Conservation (phyloP, 2,113 vertebrate genomes). For the Esox niger region DNA sequence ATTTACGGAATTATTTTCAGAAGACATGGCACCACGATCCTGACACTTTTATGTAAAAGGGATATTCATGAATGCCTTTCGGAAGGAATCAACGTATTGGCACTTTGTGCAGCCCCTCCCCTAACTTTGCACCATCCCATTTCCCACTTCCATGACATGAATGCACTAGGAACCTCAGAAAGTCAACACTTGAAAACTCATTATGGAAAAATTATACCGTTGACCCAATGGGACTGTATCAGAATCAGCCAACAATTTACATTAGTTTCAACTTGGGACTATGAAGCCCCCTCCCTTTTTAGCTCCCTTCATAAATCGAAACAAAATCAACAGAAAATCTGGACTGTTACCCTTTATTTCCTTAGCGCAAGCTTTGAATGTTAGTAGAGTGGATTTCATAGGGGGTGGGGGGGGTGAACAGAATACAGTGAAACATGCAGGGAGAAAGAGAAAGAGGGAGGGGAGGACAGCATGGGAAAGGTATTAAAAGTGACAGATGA, state of each 20-base stretch:
- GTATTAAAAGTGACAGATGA: conserved; percentile 99
- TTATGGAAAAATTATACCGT: too few species aligned
- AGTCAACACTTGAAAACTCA: too few species aligned
- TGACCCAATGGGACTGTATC: too few species aligned
- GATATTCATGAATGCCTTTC: neutral
- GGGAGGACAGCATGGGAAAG: conserved; percentile 85
- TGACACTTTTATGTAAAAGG: too few species aligned
- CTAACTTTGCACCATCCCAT: neutral
- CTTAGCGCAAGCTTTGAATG: conserved; percentile 38
- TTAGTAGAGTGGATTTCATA: conserved; percentile 35
- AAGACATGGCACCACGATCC: too few species aligned
- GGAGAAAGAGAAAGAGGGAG: conserved; percentile 64
- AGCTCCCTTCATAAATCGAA: neutral
- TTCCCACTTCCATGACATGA: neutral
- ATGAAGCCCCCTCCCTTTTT: too few species aligned
- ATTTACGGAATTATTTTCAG: too few species aligned
- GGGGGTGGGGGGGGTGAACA: neutral
- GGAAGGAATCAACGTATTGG: neutral
- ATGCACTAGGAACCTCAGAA: too few species aligned
- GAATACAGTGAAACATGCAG: neutral
- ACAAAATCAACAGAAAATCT: neutral
- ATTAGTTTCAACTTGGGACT: too few species aligned
- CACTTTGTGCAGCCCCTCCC: neutral
- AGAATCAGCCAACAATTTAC: too few species aligned
- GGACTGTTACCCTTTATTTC: too few species aligned